Conservation (phyloP, 2,797 vertebrate species). For the Sitta carolinensis region DNA sequence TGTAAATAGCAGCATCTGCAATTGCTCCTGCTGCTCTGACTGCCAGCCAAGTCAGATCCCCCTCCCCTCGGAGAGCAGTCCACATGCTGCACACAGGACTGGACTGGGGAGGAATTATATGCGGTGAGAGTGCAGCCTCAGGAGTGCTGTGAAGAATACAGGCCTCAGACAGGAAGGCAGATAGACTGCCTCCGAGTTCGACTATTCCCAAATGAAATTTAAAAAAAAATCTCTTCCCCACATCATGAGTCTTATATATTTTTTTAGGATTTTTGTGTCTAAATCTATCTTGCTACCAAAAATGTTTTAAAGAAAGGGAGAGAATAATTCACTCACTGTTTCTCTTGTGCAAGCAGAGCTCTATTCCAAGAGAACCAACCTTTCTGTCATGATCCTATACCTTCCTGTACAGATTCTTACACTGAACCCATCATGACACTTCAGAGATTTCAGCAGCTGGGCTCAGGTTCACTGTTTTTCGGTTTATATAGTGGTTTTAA, state of each 20-base stretch:
- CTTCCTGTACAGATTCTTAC: background rate
- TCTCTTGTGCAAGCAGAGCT: background rate
- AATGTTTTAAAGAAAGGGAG: constrained; percentile 22
- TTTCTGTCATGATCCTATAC: background rate
- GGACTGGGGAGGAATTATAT: constrained; percentile 16
- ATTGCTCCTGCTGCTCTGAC: constrained; percentile 71
- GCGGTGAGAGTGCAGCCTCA: constrained; percentile 35
- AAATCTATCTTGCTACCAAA: constrained; percentile 46
- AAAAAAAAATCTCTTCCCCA: constrained; percentile 30
- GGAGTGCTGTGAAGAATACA: constrained; percentile 29
- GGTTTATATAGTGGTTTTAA: background rate
- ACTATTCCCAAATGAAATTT: constrained; percentile 51
- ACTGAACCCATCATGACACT: background rate
- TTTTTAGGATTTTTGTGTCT: constrained; percentile 12
- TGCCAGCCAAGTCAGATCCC: constrained; percentile 65
- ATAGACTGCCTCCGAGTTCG: background rate
- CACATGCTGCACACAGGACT: constrained; percentile 43
- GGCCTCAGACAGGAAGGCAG: constrained; percentile 23
- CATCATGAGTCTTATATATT: constrained; percentile 13
- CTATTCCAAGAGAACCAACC: background rate
- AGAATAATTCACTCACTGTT: constrained; percentile 37
- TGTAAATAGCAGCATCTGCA: constrained; percentile 76
- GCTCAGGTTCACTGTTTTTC: background rate
- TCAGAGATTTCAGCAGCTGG: background rate
- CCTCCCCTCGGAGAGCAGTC: constrained; percentile 14